Evolutionary conservation across 2,888 invertebrate species (phyloP).

Genomic region (Andrena dorsata): DNA sequence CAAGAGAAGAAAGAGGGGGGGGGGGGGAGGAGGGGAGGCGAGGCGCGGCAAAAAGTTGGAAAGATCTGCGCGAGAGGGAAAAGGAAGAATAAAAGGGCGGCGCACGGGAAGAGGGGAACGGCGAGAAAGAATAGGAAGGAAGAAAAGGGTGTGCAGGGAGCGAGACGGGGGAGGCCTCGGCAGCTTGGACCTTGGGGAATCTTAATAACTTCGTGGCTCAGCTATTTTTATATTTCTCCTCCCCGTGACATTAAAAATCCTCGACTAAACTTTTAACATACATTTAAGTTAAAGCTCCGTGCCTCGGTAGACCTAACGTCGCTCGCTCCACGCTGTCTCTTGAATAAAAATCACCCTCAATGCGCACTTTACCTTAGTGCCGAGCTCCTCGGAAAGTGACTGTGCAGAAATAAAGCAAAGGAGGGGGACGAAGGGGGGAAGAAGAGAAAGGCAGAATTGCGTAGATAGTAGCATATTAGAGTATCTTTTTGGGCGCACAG

Average conservation of each 20-base stretch:
- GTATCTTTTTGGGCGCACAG: conserved; percentile 44
- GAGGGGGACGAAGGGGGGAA: conserved; percentile 45
- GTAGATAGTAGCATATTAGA: conserved; percentile 71
- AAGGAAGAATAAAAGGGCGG: conserved; percentile 1
- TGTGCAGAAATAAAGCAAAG: conserved; percentile 67
- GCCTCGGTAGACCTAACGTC: conserved; percentile 53
- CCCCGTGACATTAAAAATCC: conserved; percentile 82
- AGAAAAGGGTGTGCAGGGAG: conserved; percentile 33
- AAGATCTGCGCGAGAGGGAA: conserved; percentile 38
- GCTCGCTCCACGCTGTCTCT: conserved; percentile 80
- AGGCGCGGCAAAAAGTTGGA: conserved; percentile 32
- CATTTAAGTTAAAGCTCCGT: conserved; percentile 82
- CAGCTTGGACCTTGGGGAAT: conserved; percentile 76
- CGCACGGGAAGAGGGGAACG: background rate
- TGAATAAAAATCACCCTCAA: conserved; percentile 84
- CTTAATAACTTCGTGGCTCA: conserved; percentile 78
- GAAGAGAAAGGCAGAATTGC: conserved; percentile 41
- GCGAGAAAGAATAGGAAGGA: conserved; percentile 20
- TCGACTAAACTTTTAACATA: conserved; percentile 82
- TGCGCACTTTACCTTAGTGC: conserved; percentile 82
- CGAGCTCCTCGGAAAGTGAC: conserved; percentile 73
- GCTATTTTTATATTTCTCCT: conserved; percentile 82
- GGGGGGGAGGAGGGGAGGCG: conserved; percentile 24
- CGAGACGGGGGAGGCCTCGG: conserved; percentile 68
- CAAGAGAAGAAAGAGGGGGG: conserved; percentile 24